Conservation (phyloP, 2,113 vertebrate species). For the Tetrao urogallus region DNA sequence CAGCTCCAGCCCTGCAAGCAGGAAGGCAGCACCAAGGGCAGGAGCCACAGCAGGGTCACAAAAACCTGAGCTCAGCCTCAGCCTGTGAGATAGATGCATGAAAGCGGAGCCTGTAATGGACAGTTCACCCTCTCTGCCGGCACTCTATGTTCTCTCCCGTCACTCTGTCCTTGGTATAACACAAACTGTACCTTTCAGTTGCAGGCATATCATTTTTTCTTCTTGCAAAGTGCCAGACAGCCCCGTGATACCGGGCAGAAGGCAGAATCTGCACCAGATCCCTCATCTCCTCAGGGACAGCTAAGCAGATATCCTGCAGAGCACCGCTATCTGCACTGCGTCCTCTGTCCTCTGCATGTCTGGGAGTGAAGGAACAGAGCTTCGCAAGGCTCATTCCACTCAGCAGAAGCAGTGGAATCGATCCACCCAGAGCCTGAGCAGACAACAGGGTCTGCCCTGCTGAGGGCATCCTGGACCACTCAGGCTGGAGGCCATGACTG, state of each 20-base stretch:
- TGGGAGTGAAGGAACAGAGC: neutral
- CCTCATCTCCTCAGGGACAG: neutral
- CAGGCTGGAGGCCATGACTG: neutral
- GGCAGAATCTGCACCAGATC: neutral
- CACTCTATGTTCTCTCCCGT: neutral
- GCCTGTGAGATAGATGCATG: neutral
- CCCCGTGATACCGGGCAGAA: neutral
- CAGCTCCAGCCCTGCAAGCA: neutral
- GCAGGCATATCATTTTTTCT: neutral
- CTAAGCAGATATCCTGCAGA: neutral
- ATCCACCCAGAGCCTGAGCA: neutral
- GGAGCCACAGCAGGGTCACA: neutral
- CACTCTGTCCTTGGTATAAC: neutral
- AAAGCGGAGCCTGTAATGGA: neutral
- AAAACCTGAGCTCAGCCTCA: neutral
- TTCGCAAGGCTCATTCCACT: neutral
- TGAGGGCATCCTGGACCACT: neutral
- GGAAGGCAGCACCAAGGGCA: neutral
- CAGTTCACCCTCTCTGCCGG: neutral
- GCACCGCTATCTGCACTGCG: fast-evolving
- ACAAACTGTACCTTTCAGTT: slow-evolving; percentile 20
- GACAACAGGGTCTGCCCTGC: neutral
- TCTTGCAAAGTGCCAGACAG: neutral
- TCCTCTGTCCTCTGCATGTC: neutral
- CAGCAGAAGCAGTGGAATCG: neutral